phyloP scores from a whole-genome alignment of 64 coral and sea anemone species.

The Stichodactyla helianthus region DNA sequence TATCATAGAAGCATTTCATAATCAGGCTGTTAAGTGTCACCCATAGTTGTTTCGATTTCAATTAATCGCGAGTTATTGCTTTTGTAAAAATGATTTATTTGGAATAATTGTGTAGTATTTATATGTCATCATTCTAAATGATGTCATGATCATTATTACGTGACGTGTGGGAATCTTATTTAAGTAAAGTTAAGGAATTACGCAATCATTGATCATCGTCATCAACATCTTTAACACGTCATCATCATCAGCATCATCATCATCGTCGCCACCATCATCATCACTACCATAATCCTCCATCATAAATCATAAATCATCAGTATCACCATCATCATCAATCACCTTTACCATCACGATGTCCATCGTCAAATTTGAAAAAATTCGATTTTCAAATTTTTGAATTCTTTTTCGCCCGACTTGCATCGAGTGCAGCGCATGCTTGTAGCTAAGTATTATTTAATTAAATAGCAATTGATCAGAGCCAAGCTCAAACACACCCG shows the following conservation, averaged over 20 bases:
- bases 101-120: background rate
- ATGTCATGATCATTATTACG: constrained; percentile 1
- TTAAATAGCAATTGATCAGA: background rate
- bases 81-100: constrained; percentile 6
- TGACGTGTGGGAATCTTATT: background rate
- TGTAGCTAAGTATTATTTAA: background rate
- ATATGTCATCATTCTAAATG: background rate
- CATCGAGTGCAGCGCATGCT: background rate
- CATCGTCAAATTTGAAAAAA: background rate
- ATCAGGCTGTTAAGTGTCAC: background rate
- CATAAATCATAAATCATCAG: background rate
- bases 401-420: background rate
- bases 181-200: background rate
- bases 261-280: no score
- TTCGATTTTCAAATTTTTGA: background rate
- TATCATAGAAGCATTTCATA: background rate
- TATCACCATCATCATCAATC: background rate
- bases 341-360: background rate
- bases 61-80: background rate
- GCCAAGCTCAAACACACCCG: background rate
- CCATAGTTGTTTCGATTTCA: background rate
- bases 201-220: background rate
- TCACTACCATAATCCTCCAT: no score
- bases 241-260: no score
- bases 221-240: background rate